phyloP scores from a whole-genome alignment of 2,888 invertebrate genomes.

The Coremacera marginata region DNA sequence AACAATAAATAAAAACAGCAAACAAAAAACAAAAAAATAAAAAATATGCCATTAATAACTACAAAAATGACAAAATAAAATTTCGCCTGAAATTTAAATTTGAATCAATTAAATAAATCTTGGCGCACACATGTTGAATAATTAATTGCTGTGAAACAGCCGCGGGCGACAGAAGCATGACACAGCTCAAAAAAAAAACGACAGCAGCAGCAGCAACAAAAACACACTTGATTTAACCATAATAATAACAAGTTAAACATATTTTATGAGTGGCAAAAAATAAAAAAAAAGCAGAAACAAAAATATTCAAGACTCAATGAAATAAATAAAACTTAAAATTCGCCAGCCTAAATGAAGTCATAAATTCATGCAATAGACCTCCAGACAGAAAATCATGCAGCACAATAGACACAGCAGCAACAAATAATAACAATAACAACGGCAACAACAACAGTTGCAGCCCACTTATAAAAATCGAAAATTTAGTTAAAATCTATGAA shows the following conservation, averaged over 20 bases:
- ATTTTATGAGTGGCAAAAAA: neutral
- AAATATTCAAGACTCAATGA: neutral
- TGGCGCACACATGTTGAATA: slow-evolving; percentile 25
- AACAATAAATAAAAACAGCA: neutral
- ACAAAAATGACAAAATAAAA: slow-evolving; percentile 30
- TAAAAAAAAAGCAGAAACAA: neutral
- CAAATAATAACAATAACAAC: neutral
- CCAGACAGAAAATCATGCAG: neutral
- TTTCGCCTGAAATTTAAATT: slow-evolving; percentile 24
- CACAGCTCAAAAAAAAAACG: neutral
- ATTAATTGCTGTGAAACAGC: slow-evolving; percentile 15
- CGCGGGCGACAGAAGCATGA: neutral
- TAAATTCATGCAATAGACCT: slow-evolving; percentile 9
- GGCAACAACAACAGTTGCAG: neutral
- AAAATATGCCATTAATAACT: slow-evolving; percentile 2
- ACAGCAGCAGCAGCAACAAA: neutral
- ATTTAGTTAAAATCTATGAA: neutral
- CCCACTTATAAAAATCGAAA: neutral
- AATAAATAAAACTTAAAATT: neutral
- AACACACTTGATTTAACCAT: too few species aligned
- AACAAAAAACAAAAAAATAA: neutral
- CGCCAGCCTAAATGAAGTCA: slow-evolving; percentile 2
- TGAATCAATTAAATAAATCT: slow-evolving; percentile 32
- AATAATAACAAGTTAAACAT: too few species aligned
- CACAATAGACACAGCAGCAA: neutral